Evolutionary conservation across 2,797 vertebrate species (phyloP).

Genomic region (Ciconia nigra): DNA sequence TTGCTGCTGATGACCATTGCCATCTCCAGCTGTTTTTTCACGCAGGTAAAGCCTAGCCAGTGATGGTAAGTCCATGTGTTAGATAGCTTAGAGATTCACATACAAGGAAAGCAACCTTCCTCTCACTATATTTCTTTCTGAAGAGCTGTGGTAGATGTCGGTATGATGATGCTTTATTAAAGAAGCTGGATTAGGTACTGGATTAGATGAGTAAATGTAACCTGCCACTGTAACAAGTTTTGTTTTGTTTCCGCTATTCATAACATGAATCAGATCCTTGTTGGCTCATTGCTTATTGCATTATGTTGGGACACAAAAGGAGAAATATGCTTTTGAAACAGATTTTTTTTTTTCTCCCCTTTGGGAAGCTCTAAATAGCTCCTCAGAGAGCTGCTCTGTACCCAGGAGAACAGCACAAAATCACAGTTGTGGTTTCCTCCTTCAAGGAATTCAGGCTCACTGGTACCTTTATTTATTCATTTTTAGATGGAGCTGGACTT

Average conservation of each 20-base stretch:
- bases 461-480: background rate
- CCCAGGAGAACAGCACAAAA: background rate
- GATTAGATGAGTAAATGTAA: background rate
- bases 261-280: background rate
- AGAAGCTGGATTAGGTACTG: background rate
- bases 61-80: background rate
- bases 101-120: background rate
- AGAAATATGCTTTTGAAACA: background rate
- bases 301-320: background rate
- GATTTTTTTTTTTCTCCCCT: background rate
- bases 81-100: background rate
- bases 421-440: background rate
- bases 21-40: background rate
- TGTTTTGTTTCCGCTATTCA: background rate
- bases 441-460: background rate
- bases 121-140: background rate
- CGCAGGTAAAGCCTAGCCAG: background rate
- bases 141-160: background rate
- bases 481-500: background rate
- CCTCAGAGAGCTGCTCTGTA: background rate
- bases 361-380: background rate
- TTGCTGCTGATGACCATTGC: background rate
- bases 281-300: background rate
- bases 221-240: background rate
- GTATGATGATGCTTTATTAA: background rate